phyloP scores from a whole-genome alignment of 2,888 invertebrate species.

The Ormyrus rosae region DNA sequence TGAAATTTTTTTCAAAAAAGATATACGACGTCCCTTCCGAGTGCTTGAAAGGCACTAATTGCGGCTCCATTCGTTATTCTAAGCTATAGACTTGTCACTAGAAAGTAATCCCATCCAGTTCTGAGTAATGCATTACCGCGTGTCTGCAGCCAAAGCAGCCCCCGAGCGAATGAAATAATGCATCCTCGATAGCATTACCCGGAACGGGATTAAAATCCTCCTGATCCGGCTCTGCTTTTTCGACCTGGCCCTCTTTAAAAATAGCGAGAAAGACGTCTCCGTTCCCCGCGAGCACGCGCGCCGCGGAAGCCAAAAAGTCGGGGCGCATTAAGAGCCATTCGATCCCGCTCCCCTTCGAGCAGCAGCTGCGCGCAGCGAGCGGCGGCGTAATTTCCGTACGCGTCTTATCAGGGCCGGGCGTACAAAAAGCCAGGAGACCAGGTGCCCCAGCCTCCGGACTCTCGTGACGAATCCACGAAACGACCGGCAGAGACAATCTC shows the following conservation, averaged over 20 bases:
- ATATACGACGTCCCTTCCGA: no score
- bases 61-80: no score
- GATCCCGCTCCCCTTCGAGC: conserved; percentile 15
- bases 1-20: no score
- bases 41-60: no score
- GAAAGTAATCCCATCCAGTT: not conserved
- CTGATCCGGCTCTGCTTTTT: not conserved
- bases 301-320: conserved; percentile 3
- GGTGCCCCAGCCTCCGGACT: conserved; percentile 2
- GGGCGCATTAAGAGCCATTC: conserved; percentile 18
- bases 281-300: not conserved
- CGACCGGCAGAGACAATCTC: conserved; percentile 2
- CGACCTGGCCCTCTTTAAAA: not conserved
- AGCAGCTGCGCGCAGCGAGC: not conserved
- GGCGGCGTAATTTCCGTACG: conserved; percentile 30
- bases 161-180: not conserved
- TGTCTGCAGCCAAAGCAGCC: no score
- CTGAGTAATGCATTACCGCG: not conserved
- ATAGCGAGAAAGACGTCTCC: conserved; percentile 21
- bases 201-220: conserved; percentile 26
- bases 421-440: conserved; percentile 13
- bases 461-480: conserved; percentile 44
- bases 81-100: no score
- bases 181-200: conserved; percentile 20
- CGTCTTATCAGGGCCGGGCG: conserved; percentile 22